A percentile compares a stretch with the other conserved stretches of the same genome.
Evolutionary conservation across 2,113 vertebrate species (phyloP).

Genomic region (Apeltes quadracus): DNA sequence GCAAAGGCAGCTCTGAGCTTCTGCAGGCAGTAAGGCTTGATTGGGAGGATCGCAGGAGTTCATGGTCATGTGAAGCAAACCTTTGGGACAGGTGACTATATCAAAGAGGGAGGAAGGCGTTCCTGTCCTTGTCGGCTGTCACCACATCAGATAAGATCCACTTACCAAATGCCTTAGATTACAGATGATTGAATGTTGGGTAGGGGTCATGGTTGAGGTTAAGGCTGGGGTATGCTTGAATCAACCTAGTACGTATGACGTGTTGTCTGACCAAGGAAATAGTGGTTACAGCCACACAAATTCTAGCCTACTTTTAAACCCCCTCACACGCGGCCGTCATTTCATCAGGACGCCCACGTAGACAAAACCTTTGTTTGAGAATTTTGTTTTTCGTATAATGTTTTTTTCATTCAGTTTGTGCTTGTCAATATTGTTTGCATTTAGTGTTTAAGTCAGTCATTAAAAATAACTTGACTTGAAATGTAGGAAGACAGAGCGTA

Average conservation of each 20-base stretch:
- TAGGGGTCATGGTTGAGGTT: neutral
- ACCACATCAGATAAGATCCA: slow-evolving; percentile 30
- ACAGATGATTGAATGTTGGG: slow-evolving; percentile 6
- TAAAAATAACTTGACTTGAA: neutral
- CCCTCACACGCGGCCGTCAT: neutral
- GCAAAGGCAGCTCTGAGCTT: slow-evolving; percentile 11
- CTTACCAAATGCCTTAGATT: slow-evolving; percentile 35
- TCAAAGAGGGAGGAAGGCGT: slow-evolving; percentile 22
- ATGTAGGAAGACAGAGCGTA: neutral
- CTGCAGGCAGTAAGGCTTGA: neutral
- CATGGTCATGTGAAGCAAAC: slow-evolving; percentile 28
- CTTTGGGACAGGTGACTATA: slow-evolving; percentile 3
- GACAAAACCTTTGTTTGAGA: neutral
- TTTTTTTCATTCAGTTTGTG: neutral
- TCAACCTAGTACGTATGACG: too few species aligned
- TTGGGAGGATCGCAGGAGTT: slow-evolving; percentile 10
- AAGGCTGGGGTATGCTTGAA: neutral
- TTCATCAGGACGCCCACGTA: neutral
- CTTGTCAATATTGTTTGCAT: neutral
- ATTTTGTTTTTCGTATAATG: neutral
- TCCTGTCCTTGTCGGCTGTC: slow-evolving; percentile 37
- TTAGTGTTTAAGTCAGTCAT: neutral
- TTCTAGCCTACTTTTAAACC: neutral
- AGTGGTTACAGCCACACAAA: neutral
- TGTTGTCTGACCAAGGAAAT: neutral